A percentile compares a stretch with the other conserved stretches of the same genome.
Conservation (phyloP, 2,113 vertebrate species). For the Meleagris gallopavo region DNA sequence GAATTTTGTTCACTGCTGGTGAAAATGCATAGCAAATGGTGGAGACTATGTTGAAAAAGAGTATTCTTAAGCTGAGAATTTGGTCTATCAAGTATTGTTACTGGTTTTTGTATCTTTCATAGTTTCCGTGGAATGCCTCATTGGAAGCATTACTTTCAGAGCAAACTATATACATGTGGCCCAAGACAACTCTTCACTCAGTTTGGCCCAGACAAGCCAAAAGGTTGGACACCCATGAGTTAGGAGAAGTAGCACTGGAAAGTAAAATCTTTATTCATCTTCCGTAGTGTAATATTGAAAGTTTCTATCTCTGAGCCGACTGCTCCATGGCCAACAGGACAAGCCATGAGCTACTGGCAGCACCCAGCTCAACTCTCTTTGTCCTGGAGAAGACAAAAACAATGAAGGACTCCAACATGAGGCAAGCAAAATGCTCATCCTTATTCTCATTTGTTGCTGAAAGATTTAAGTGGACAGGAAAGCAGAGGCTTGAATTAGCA, state of each 20-base stretch:
- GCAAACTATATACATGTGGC: too few relatives aligned
- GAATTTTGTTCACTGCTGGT: too few relatives aligned
- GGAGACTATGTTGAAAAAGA: too few relatives aligned
- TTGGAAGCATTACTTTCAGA: too few relatives aligned
- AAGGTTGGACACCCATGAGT: too few relatives aligned
- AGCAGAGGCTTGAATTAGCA: not conserved
- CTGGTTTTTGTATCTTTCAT: too few relatives aligned
- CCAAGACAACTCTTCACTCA: too few relatives aligned
- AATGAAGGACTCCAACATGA: not conserved
- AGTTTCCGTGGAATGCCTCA: too few relatives aligned
- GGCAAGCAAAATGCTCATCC: accelerated
- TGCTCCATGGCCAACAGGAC: not conserved
- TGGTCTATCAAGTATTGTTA: too few relatives aligned
- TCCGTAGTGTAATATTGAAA: not conserved
- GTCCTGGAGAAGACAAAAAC: not conserved
- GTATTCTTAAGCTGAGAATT: too few relatives aligned
- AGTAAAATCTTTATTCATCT: not conserved
- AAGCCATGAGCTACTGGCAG: not conserved
- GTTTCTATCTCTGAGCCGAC: not conserved
- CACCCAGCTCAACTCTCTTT: not conserved
- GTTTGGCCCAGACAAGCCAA: too few relatives aligned
- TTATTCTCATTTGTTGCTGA: accelerated
- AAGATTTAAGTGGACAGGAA: not conserved
- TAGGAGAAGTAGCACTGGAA: not conserved
- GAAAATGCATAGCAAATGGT: too few relatives aligned